Conservation (phyloP, 23 tunicate species). For the Trididemnum nubilum region DNA sequence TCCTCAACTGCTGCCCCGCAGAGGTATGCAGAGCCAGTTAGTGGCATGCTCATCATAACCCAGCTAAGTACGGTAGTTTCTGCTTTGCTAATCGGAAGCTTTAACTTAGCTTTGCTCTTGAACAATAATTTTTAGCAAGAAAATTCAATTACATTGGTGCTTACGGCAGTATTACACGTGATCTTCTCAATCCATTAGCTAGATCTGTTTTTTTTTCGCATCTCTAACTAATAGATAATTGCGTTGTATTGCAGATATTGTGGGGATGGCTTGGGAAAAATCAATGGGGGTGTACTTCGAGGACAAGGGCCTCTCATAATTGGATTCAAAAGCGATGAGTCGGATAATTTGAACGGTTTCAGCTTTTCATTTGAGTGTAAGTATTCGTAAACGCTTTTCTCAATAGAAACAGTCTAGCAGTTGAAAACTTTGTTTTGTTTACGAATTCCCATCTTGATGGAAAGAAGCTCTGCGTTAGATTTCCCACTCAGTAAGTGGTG, state of each 20-base stretch:
- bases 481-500: too few relatives aligned
- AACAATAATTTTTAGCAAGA: conserved; percentile 2
- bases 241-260: conserved; percentile 58
- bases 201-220: too few relatives aligned
- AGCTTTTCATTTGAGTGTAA: conserved; percentile 70
- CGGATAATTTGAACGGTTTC: conserved; percentile 58
- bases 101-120: neutral
- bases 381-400: conserved; percentile 10
- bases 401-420: too few relatives aligned
- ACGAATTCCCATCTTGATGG: too few relatives aligned
- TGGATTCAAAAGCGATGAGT: conserved; percentile 64
- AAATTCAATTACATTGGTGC: too few relatives aligned
- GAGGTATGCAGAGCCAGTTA: conserved; percentile 43
- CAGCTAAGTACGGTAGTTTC: neutral
- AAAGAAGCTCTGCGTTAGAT: too few relatives aligned
- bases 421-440: too few relatives aligned
- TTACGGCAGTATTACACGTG: too few relatives aligned
- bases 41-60: conserved; percentile 8
- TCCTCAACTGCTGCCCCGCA: conserved; percentile 54
- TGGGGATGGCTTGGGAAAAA: conserved; percentile 68
- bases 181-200: too few relatives aligned
- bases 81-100: conserved; percentile 6
- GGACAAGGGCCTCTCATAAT: conserved; percentile 84
- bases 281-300: conserved; percentile 57
- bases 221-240: too few relatives aligned